A percentile compares a stretch with the other conserved stretches of the same genome.
Conservation (phyloP, 1,140 invertebrate species). For the Ips typographus region DNA sequence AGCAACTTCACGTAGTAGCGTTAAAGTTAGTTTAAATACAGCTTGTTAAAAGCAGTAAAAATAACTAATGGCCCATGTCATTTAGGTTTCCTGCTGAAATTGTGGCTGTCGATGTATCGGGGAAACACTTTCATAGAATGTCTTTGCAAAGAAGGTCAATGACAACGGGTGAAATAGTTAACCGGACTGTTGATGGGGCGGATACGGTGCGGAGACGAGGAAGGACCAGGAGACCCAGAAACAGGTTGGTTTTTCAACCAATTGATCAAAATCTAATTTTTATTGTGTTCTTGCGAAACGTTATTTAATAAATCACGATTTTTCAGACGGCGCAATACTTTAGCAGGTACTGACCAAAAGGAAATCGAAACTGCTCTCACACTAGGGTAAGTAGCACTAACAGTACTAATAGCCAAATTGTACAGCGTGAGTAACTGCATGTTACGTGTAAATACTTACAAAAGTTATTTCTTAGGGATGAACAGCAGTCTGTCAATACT, state of each 20-base stretch:
- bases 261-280: neutral
- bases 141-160: slow-evolving; percentile 78
- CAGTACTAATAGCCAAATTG: slow-evolving; percentile 22
- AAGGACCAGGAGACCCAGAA: slow-evolving; percentile 71
- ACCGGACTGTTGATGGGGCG: slow-evolving; percentile 53
- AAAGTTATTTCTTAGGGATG: slow-evolving; percentile 43
- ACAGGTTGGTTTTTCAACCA: slow-evolving; percentile 55
- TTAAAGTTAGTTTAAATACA: slow-evolving; percentile 64
- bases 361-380: slow-evolving; percentile 75
- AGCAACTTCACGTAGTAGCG: slow-evolving; percentile 76
- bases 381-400: slow-evolving; percentile 64
- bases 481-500: slow-evolving; percentile 38
- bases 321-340: slow-evolving; percentile 72
- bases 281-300: no score
- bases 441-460: slow-evolving; percentile 8
- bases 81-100: slow-evolving; percentile 81
- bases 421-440: slow-evolving; percentile 32
- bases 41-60: neutral
- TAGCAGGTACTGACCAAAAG: slow-evolving; percentile 84
- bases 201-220: slow-evolving; percentile 65
- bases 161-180: slow-evolving; percentile 54
- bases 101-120: slow-evolving; percentile 84
- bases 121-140: slow-evolving; percentile 83
- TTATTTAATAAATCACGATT: neutral
- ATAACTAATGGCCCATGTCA: neutral